These are phyloP conservation scores for Puntigrus tetrazona DNA, from an alignment of 2,113 vertebrate genomes.

Conservation along the genomic window DNA sequence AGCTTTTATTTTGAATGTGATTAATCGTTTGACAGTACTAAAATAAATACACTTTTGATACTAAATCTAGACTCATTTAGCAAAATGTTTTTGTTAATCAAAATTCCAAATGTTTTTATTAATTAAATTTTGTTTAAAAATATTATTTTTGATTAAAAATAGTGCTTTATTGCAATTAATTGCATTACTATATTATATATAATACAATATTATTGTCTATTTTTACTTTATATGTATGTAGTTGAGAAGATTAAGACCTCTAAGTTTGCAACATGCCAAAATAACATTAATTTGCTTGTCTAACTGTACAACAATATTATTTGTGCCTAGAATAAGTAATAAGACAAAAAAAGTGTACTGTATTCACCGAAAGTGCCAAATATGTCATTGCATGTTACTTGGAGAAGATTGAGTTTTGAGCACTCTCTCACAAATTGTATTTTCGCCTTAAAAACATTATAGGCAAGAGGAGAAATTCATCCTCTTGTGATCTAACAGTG, in stretches of 20 bases:
- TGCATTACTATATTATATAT: background rate
- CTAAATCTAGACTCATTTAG: background rate
- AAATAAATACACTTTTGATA: background rate
- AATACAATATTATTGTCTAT: background rate
- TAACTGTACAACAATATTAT: background rate
- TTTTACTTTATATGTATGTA: background rate
- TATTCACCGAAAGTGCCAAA: background rate
- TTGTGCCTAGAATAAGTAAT: background rate
- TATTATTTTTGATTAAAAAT: background rate
- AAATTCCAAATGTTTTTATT: background rate
- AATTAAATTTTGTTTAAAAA: background rate
- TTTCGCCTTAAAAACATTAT: background rate
- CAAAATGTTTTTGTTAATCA: background rate
- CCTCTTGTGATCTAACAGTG: background rate
- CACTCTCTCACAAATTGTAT: background rate
- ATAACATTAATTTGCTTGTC: background rate
- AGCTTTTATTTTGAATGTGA: too few species aligned
- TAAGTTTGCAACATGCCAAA: background rate
- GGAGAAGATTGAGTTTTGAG: background rate
- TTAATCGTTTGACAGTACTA: too few species aligned
- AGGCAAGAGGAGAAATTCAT: background rate
- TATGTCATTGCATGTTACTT: background rate
- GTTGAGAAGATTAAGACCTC: background rate
- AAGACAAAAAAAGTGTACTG: background rate
- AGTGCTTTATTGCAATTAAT: background rate